Conservation (phyloP, 2,797 vertebrate species). For the Tragelaphus oryx region DNA sequence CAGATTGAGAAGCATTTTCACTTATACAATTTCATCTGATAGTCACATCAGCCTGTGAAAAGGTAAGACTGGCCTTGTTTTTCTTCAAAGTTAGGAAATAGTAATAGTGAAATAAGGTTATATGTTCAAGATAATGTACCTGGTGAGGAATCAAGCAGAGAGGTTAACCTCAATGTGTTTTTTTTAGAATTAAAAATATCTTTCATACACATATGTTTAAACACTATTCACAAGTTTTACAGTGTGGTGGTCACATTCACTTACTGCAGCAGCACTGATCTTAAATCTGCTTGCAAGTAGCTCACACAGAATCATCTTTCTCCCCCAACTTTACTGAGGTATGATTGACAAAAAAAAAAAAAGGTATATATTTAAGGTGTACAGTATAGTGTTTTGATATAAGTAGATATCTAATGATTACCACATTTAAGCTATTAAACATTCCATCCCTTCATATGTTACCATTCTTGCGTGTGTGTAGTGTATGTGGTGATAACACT, state of each 20-base stretch:
- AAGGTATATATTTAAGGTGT: background rate
- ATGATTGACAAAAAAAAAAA: background rate
- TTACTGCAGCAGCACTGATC: background rate
- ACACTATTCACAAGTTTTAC: background rate
- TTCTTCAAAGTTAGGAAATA: background rate
- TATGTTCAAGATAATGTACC: background rate
- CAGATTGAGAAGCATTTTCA: background rate
- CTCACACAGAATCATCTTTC: background rate
- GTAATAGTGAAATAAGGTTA: background rate
- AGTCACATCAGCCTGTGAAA: background rate
- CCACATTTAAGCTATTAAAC: background rate
- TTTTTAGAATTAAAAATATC: background rate
- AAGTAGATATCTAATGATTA: background rate
- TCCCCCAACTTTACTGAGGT: background rate
- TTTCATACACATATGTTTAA: background rate
- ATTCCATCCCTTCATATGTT: background rate
- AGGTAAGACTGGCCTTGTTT: background rate
- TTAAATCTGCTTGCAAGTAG: background rate
- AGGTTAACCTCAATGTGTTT: background rate
- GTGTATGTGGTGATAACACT: background rate
- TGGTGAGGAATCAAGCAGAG: background rate
- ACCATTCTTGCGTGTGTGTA: no score
- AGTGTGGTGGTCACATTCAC: background rate
- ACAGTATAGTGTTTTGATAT: background rate
- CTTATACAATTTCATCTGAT: background rate